These are phyloP conservation scores for Listronotus oregonensis DNA, from an alignment of 1,140 invertebrate species.

Conservation along the genomic window DNA sequence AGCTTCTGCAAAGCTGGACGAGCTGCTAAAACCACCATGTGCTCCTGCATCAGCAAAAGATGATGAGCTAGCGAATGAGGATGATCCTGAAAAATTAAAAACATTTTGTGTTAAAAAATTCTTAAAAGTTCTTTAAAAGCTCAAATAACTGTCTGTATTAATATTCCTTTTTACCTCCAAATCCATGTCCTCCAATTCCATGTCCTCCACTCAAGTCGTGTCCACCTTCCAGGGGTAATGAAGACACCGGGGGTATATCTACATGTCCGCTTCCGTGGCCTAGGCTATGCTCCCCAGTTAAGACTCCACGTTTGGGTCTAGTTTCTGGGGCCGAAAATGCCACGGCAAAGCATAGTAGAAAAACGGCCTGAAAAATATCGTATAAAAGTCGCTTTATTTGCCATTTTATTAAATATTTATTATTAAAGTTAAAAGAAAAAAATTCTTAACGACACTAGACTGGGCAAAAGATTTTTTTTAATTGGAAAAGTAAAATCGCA, in stretches of 20 bases:
- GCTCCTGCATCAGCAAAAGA: constrained; percentile 15
- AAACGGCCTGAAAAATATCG: constrained; percentile 44
- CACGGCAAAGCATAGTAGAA: constrained; percentile 38
- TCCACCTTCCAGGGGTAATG: constrained; percentile 26
- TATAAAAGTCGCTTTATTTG: too few species aligned
- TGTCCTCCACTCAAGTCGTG: not conserved
- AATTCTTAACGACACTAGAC: too few species aligned
- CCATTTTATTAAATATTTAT: too few species aligned
- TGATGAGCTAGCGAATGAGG: constrained; percentile 15
- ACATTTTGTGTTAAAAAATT: too few species aligned
- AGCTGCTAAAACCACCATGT: not conserved
- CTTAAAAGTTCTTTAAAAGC: too few species aligned
- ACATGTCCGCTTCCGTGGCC: constrained; percentile 15
- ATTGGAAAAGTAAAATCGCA: too few species aligned
- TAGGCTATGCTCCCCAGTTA: constrained; percentile 27
- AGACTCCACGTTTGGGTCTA: constrained; percentile 41
- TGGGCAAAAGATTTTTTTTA: too few species aligned
- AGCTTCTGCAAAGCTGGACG: not conserved
- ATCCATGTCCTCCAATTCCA: not conserved
- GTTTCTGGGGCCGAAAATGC: constrained; percentile 35
- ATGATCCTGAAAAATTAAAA: not conserved
- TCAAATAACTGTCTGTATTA: too few species aligned
- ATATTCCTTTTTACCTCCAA: not conserved
- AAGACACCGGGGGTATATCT: constrained; percentile 31
- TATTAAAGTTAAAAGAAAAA: too few species aligned